Percentiles rank a stretch among this genome's conserved stretches.
Conservation (phyloP, 2,797 vertebrate genomes). For the Graptemys geographica region DNA sequence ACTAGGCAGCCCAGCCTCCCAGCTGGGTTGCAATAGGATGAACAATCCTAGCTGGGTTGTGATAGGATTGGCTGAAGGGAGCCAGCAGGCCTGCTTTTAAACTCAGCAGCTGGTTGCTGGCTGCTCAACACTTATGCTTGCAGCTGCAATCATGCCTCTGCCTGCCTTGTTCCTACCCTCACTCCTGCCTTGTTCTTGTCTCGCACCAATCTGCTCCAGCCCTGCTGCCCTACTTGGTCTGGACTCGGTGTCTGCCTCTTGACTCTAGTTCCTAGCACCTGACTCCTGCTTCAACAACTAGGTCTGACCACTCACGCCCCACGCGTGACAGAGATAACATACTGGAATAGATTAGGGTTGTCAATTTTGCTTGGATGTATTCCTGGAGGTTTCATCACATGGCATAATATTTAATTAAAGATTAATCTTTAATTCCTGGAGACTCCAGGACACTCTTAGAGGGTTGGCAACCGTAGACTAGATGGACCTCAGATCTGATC, state of each 20-base stretch:
- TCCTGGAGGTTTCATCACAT: no score
- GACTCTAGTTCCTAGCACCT: background rate
- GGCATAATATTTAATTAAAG: no score
- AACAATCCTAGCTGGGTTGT: background rate
- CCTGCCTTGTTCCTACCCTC: background rate
- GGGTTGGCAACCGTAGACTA: background rate
- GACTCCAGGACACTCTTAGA: no score
- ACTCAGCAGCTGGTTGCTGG: background rate
- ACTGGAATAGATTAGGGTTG: background rate
- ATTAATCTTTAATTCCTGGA: no score
- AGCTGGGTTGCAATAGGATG: no score
- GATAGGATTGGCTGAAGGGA: background rate
- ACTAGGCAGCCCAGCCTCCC: background rate
- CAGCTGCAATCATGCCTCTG: background rate
- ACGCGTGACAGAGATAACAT: background rate
- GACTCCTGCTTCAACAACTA: background rate
- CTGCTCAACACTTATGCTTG: background rate
- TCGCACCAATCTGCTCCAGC: background rate
- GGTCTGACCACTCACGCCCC: background rate
- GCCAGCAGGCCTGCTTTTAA: background rate
- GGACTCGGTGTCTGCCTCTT: background rate
- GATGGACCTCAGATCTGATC: background rate
- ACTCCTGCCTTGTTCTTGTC: background rate
- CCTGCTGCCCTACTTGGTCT: background rate
- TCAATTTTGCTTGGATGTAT: no score